Evolutionary conservation across 1,140 invertebrate species (phyloP).

Genomic region (Drosophila triauraria): DNA sequence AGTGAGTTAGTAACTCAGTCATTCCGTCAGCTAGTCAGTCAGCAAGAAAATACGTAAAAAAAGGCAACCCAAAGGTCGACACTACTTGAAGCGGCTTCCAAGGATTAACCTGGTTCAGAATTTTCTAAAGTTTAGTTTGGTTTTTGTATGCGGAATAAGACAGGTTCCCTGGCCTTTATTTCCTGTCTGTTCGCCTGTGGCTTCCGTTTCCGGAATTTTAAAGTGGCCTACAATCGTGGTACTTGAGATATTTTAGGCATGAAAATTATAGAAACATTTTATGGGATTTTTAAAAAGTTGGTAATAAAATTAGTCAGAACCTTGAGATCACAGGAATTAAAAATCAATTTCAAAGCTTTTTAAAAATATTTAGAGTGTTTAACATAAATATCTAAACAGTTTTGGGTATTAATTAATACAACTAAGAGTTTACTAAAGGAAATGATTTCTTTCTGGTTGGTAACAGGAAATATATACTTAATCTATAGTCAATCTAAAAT

Average conservation of each 20-base stretch:
- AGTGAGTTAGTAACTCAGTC: constrained; percentile 34
- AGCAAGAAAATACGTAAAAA: constrained; percentile 23
- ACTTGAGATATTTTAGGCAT: background rate
- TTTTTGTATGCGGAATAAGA: constrained; percentile 14
- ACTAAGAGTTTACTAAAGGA: background rate
- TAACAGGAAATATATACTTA: too few relatives aligned
- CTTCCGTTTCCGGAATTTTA: constrained; percentile 59
- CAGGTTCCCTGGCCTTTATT: constrained; percentile 16
- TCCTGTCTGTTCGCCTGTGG: constrained; percentile 20
- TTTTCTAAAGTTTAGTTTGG: constrained; percentile 6
- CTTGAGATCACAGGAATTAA: background rate
- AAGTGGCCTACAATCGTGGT: too few relatives aligned
- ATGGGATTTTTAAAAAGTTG: background rate
- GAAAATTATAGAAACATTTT: background rate
- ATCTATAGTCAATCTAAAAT: too few relatives aligned
- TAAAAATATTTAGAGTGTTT: background rate
- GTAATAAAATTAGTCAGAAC: background rate
- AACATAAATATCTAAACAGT: background rate
- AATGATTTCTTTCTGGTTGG: too few relatives aligned
- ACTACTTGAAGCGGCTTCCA: constrained; percentile 22
- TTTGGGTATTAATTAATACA: background rate
- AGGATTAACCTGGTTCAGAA: constrained; percentile 5
- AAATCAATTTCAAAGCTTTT: background rate
- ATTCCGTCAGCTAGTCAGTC: constrained; percentile 40
- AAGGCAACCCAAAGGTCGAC: constrained; percentile 49